phyloP scores from a whole-genome alignment of 2,113 vertebrate species.

The Thermophis baileyi region DNA sequence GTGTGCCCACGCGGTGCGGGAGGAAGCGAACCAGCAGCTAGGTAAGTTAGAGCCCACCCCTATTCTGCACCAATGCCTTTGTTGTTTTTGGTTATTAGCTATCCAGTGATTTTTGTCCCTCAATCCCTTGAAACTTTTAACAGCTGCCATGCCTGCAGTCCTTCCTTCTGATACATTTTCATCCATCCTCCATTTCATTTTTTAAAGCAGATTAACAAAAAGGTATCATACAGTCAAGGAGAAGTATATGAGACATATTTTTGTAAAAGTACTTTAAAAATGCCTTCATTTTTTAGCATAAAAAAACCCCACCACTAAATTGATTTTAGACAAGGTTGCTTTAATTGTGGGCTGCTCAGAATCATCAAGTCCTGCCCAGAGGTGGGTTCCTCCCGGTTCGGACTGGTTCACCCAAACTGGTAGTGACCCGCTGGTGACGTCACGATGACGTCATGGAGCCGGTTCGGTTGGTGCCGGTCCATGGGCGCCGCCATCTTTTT shows the following conservation, averaged over 20 bases:
- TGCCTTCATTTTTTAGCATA: conserved; percentile 28
- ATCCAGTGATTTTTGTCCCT: conserved; percentile 44
- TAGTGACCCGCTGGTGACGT: no score
- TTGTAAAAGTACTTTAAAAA: conserved; percentile 56
- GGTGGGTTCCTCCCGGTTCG: no score
- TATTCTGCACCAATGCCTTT: conserved; percentile 30
- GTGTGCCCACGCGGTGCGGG: no score
- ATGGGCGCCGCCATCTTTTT: no score
- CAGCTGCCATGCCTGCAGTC: conserved; percentile 42
- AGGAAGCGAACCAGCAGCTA: no score
- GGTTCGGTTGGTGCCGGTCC: no score
- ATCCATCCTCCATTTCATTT: conserved; percentile 54
- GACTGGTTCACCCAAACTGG: no score
- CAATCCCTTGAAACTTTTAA: conserved; percentile 40
- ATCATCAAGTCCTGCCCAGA: conserved; percentile 41
- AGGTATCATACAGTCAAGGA: conserved; percentile 40
- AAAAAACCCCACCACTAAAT: neutral
- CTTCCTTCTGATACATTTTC: conserved; percentile 54
- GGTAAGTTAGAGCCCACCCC: no score
- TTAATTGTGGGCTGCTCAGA: conserved; percentile 33
- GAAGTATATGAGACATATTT: conserved; percentile 23
- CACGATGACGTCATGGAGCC: no score
- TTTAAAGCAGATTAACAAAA: conserved; percentile 50
- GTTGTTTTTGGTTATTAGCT: conserved; percentile 52
- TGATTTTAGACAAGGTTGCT: conserved; percentile 42